phyloP scores from a whole-genome alignment of 2,797 vertebrate genomes.

The Pachyuromys duprasi region DNA sequence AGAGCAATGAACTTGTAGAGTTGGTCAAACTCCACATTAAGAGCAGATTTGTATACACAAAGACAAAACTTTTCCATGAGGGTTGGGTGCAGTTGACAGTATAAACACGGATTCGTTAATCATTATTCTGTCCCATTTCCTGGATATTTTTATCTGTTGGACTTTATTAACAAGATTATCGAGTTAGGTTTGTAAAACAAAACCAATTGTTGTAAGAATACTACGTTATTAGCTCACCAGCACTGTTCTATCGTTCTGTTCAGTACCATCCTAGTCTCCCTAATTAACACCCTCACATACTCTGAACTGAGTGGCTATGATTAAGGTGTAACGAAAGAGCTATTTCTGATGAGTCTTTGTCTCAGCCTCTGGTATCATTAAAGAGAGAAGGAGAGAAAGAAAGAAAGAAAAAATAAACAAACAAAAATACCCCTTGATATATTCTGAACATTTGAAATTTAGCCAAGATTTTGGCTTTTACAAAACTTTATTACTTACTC shows the following conservation, averaged over 20 bases:
- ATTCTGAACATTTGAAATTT: not conserved
- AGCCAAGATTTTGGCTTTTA: not conserved
- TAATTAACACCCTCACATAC: not conserved
- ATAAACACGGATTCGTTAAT: conserved; percentile 63
- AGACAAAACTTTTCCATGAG: conserved; percentile 48
- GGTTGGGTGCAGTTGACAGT: not conserved
- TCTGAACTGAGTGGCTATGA: not conserved
- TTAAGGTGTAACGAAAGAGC: not conserved
- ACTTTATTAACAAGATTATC: conserved; percentile 66
- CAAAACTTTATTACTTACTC: not conserved
- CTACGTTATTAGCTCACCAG: not conserved
- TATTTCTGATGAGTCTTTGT: not conserved
- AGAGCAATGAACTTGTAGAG: not conserved
- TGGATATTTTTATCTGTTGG: conserved; percentile 39
- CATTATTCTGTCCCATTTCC: conserved; percentile 57
- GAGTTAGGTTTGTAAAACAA: conserved; percentile 31
- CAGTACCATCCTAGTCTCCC: not conserved
- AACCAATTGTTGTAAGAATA: not conserved
- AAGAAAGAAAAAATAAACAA: no score
- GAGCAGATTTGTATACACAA: conserved; percentile 37
- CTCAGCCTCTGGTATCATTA: not conserved
- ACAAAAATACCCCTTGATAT: not conserved
- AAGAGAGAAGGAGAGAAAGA: no score
- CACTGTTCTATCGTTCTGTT: not conserved
- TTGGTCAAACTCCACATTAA: not conserved